These are phyloP conservation scores for Drosophila tropicalis DNA, from an alignment of 1,140 invertebrate species.

Conservation along the genomic window DNA sequence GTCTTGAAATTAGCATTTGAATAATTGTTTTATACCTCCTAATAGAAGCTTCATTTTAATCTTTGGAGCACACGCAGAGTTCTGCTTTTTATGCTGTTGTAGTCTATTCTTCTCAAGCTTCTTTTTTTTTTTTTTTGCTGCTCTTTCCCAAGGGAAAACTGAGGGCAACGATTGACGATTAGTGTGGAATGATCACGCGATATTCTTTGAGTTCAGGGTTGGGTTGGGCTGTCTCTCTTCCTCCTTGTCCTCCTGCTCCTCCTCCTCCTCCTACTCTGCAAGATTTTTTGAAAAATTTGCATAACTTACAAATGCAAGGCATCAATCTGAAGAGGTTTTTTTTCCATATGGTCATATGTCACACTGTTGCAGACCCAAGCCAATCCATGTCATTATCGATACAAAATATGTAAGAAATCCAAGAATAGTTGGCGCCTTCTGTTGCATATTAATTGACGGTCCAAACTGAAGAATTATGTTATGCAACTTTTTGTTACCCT, in stretches of 20 bases:
- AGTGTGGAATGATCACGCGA: not conserved
- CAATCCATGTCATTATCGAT: conserved; percentile 3
- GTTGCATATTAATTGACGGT: not conserved
- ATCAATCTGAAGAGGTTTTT: conserved; percentile 1
- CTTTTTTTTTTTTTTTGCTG: not conserved
- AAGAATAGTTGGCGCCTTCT: not conserved
- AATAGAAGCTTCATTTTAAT: not conserved
- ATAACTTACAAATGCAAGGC: conserved; percentile 10
- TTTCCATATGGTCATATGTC: not conserved
- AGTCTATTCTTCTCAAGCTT: too few relatives aligned
- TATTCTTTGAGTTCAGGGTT: not conserved
- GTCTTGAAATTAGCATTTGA: conserved; percentile 1
- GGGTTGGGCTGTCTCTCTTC: not conserved
- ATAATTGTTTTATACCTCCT: not conserved
- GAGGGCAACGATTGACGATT: too few relatives aligned
- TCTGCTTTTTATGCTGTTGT: not conserved
- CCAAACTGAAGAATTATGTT: not conserved
- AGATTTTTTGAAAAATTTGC: not conserved
- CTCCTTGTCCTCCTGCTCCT: too few relatives aligned
- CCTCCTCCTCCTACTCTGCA: not conserved
- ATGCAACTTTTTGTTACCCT: not conserved
- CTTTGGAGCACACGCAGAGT: not conserved
- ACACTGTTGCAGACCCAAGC: not conserved
- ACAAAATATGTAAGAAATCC: not conserved
- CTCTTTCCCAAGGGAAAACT: not conserved